These are phyloP conservation scores for Drosophila takahashii DNA, from an alignment of 1,140 invertebrate species.

Conservation along the genomic window DNA sequence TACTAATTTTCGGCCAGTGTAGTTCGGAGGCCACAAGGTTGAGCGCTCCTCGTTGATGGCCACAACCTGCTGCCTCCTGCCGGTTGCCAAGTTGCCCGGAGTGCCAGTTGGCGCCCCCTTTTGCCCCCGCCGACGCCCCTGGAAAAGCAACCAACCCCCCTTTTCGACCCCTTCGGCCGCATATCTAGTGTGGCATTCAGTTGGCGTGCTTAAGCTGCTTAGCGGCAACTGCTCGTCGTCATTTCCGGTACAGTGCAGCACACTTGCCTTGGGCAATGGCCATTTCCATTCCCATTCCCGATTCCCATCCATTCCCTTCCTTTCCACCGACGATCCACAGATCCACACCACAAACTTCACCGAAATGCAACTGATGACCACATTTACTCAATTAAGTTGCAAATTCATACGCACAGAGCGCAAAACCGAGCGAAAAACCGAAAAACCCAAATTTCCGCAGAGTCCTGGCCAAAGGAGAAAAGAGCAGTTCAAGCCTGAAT, in stretches of 20 bases:
- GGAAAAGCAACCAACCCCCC: not conserved
- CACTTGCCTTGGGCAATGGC: conserved; percentile 38
- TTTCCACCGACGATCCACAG: not conserved
- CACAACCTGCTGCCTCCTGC: conserved; percentile 40
- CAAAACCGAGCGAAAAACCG: not conserved
- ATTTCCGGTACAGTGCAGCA: conserved; percentile 56
- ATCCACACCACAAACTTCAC: conserved; percentile 11
- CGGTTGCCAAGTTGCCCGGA: conserved; percentile 3
- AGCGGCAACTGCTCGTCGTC: conserved; percentile 60
- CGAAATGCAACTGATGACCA: conserved; percentile 61
- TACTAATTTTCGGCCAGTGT: not conserved
- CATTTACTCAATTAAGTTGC: conserved; percentile 69
- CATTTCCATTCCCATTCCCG: not conserved
- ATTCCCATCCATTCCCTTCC: not conserved
- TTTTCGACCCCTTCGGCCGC: not conserved
- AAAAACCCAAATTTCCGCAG: not conserved
- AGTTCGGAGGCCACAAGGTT: conserved; percentile 40
- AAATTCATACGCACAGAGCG: conserved; percentile 41
- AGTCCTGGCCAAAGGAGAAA: not conserved
- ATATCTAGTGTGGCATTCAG: conserved; percentile 19
- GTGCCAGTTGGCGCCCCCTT: not conserved
- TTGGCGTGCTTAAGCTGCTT: conserved; percentile 57
- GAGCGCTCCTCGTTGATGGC: conserved; percentile 10
- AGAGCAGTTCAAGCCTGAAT: not conserved
- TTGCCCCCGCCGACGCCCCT: not conserved